Evolutionary conservation across 2,113 vertebrate species (phyloP).

Genomic region (Cavia porcellus): DNA sequence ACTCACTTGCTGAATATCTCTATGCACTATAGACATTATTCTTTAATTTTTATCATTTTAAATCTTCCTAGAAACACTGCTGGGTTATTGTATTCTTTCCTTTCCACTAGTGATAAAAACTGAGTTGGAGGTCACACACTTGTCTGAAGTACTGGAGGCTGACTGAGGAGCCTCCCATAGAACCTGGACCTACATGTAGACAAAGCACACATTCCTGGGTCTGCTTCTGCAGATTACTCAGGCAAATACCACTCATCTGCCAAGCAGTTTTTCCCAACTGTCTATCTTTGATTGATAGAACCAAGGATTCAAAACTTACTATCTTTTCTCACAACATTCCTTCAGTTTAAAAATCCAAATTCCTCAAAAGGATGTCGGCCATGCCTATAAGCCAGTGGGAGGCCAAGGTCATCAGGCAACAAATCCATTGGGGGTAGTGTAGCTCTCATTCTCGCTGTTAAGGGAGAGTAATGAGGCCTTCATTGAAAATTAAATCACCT

Average conservation of each 20-base stretch:
- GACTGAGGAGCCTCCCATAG: neutral
- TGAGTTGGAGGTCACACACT: neutral
- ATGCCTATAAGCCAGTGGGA: neutral
- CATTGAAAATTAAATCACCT: conserved; percentile 11
- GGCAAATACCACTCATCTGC: neutral
- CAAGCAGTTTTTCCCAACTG: neutral
- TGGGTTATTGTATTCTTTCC: conserved; percentile 40
- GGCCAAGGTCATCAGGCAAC: neutral
- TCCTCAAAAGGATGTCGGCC: conserved; percentile 23
- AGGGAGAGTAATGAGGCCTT: neutral
- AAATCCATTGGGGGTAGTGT: fast-evolving
- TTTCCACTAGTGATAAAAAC: conserved; percentile 33
- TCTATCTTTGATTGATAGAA: neutral
- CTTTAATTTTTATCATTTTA: conserved; percentile 13
- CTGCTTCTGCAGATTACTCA: neutral
- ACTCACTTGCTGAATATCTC: neutral
- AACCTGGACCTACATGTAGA: neutral
- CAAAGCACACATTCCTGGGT: neutral
- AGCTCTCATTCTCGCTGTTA: neutral
- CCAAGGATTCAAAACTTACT: neutral
- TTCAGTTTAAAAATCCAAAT: conserved; percentile 55
- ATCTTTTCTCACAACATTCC: conserved; percentile 28
- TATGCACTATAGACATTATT: neutral
- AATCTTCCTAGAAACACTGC: neutral
- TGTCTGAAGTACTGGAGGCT: neutral